phyloP scores from a whole-genome alignment of 2,113 vertebrate genomes.

The Melierax canorus region DNA sequence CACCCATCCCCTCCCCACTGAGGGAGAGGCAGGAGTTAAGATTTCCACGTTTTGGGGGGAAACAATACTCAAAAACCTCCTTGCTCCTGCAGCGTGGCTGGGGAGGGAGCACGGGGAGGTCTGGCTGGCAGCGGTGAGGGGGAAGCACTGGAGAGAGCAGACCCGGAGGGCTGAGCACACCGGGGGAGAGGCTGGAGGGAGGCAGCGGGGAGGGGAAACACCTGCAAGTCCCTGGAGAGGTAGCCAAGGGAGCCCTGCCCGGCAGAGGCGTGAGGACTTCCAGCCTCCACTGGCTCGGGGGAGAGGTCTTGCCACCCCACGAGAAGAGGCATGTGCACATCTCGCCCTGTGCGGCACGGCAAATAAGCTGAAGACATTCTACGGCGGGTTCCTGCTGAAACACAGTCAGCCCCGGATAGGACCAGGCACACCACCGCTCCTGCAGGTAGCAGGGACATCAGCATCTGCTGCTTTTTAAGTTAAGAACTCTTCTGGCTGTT shows the following conservation, averaged over 20 bases:
- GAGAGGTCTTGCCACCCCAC: neutral
- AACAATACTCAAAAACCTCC: neutral
- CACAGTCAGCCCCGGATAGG: neutral
- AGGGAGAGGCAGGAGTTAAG: neutral
- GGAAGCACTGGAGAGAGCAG: neutral
- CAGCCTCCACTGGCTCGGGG: accelerated
- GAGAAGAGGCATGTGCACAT: neutral
- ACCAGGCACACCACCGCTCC: neutral
- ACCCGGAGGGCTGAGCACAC: neutral
- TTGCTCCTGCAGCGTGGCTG: constrained; percentile 9
- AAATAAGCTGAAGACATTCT: neutral
- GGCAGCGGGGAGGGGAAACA: neutral
- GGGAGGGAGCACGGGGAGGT: neutral
- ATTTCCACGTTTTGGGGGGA: neutral
- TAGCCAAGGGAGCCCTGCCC: neutral
- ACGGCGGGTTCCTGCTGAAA: accelerated
- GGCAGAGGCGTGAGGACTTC: neutral
- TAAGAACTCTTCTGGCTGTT: neutral
- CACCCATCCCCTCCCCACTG: neutral
- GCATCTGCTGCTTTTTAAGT: neutral
- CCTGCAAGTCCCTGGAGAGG: neutral
- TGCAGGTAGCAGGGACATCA: neutral
- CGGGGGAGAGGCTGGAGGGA: neutral
- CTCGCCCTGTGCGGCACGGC: neutral
- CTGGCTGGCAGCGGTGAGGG: neutral